These are phyloP conservation scores for Podilymbus podiceps DNA, from an alignment of 2,113 vertebrate genomes.

Conservation along the genomic window DNA sequence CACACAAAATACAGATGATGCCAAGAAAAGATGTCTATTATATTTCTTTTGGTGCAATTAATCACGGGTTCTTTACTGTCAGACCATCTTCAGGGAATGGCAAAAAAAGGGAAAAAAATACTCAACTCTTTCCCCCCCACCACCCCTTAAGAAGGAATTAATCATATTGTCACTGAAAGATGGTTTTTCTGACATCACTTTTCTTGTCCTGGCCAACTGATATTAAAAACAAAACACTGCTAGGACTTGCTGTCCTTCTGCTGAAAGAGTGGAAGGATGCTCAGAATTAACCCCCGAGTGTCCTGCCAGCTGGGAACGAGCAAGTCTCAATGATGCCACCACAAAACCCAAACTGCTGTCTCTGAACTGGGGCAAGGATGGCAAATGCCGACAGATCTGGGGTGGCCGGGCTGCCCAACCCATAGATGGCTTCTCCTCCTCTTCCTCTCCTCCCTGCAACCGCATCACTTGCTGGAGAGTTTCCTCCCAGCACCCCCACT, in stretches of 20 bases:
- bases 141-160: background rate
- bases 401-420: background rate
- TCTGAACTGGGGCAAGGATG: background rate
- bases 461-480: accelerated
- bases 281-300: background rate
- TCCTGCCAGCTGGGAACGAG: background rate
- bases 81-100: background rate
- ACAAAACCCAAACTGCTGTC: background rate
- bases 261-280: background rate
- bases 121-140: background rate
- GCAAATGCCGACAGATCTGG: background rate
- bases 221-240: slow-evolving; percentile 23
- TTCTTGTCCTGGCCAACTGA: background rate
- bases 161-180: slow-evolving; percentile 50
- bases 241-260: slow-evolving; percentile 1
- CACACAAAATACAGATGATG: background rate
- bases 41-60: slow-evolving; percentile 46
- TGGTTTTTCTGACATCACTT: slow-evolving; percentile 21
- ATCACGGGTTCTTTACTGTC: slow-evolving; percentile 43
- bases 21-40: slow-evolving; percentile 39
- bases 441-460: background rate
- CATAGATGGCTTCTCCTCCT: background rate
- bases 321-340: background rate
- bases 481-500: background rate
- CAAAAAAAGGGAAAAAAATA: background rate